A percentile compares a stretch with the other conserved stretches of the same genome.
Evolutionary conservation across 2,797 vertebrate species (phyloP).

Genomic region (Melanotaenia boesemani): DNA sequence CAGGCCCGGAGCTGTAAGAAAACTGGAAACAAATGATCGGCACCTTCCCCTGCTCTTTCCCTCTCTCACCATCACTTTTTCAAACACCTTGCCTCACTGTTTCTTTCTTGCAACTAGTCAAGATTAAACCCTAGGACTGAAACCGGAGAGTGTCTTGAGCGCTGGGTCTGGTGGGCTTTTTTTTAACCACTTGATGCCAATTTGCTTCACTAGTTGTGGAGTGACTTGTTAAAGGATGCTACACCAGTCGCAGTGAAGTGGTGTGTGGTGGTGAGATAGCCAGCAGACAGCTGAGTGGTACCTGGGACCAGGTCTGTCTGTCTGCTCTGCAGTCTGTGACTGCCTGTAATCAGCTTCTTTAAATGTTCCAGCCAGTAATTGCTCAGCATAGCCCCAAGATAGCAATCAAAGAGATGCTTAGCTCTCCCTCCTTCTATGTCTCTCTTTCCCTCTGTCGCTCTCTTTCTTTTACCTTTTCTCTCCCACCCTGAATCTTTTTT

Average conservation of each 20-base stretch:
- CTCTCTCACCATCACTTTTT: slow-evolving; percentile 55
- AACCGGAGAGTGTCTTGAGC: slow-evolving; percentile 12
- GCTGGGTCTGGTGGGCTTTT: slow-evolving; percentile 19
- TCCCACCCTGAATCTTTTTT: slow-evolving; percentile 34
- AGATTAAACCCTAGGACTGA: slow-evolving; percentile 25
- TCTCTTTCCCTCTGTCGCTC: slow-evolving; percentile 18
- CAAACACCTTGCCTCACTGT: slow-evolving; percentile 53
- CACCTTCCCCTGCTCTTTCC: slow-evolving; percentile 71
- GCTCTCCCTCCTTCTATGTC: slow-evolving; percentile 71
- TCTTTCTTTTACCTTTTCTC: slow-evolving; percentile 25
- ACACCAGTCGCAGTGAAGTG: neutral
- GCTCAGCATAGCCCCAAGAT: slow-evolving; percentile 87
- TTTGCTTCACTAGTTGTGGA: slow-evolving; percentile 4
- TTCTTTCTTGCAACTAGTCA: slow-evolving; percentile 45
- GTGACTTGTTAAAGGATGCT: slow-evolving; percentile 24
- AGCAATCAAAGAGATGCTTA: slow-evolving; percentile 91
- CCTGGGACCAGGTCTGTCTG: slow-evolving; percentile 69
- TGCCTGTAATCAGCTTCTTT: slow-evolving; percentile 87
- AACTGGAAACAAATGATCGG: slow-evolving; percentile 92
- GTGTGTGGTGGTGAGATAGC: slow-evolving; percentile 26
- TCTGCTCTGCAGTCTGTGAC: slow-evolving; percentile 74
- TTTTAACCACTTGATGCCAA: slow-evolving; percentile 19
- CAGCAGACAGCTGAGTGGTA: slow-evolving; percentile 61
- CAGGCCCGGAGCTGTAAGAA: slow-evolving; percentile 91
- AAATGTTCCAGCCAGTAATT: slow-evolving; percentile 90